Conservation (phyloP, 2,113 vertebrate genomes). For the Rhodinocichla rosea region DNA sequence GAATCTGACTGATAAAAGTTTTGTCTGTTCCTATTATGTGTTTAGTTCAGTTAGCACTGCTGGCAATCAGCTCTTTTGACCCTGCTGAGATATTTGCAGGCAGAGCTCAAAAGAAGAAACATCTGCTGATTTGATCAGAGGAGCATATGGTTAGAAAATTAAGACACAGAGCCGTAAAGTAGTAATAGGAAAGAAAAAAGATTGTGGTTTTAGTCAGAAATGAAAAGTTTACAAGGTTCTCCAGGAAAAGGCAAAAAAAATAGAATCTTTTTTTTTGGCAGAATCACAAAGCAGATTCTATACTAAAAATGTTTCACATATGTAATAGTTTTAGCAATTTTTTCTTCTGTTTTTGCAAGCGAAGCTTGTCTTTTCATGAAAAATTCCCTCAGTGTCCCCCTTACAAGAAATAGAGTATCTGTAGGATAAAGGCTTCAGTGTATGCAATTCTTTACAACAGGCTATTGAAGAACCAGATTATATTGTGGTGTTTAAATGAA, state of each 20-base stretch:
- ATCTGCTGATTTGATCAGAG: constrained; percentile 19
- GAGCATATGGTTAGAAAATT: constrained; percentile 42
- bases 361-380: not conserved
- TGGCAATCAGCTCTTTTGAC: not conserved
- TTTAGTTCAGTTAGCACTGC: not conserved
- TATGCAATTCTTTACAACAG: not conserved
- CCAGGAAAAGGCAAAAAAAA: not conserved
- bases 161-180: not conserved
- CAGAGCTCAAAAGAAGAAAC: not conserved
- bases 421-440: not conserved
- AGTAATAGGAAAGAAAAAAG: not conserved
- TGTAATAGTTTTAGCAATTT: not conserved
- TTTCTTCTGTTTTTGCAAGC: not conserved
- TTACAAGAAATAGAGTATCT: not conserved
- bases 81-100: not conserved
- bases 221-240: not conserved
- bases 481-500: not conserved
- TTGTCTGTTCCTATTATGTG: not conserved
- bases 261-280: not conserved
- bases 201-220: not conserved
- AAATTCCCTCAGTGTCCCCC: not conserved
- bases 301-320: not conserved
- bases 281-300: not conserved
- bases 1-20: not conserved
- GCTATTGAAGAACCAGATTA: not conserved